Evolutionary conservation across 2,888 invertebrate genomes (phyloP).

Genomic region (Oligia fasciuncula): DNA sequence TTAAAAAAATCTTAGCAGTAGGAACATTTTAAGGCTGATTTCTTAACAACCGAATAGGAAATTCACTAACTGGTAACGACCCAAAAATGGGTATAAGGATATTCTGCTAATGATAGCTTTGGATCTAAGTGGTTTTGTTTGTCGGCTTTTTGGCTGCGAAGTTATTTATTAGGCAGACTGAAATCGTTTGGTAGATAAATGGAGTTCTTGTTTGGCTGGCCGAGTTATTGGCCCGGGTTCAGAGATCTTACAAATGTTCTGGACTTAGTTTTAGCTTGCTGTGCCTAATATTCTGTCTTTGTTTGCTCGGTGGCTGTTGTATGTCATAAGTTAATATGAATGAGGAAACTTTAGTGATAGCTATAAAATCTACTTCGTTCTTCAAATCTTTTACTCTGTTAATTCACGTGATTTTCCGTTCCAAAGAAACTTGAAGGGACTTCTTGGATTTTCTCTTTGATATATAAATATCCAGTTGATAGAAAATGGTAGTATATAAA

Average conservation of each 20-base stretch:
- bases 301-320: neutral
- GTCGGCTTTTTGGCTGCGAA: conserved; percentile 75
- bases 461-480: no score
- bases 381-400: neutral
- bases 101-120: conserved; percentile 72
- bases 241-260: conserved; percentile 41
- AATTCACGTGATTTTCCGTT: neutral
- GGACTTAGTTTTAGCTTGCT: conserved; percentile 31
- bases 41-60: conserved; percentile 64
- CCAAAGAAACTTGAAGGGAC: neutral
- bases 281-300: conserved; percentile 21
- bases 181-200: conserved; percentile 74
- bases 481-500: no score
- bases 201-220: conserved; percentile 63
- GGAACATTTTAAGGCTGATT: neutral
- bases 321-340: neutral
- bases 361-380: neutral
- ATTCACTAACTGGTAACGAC: conserved; percentile 58
- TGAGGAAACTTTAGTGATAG: neutral
- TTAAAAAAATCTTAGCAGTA: neutral
- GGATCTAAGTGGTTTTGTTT: conserved; percentile 79
- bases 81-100: conserved; percentile 61
- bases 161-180: conserved; percentile 76
- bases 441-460: neutral
- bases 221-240: conserved; percentile 52